Conservation (phyloP, 1,140 invertebrate genomes). For the Zaprionus lachaisei region DNA sequence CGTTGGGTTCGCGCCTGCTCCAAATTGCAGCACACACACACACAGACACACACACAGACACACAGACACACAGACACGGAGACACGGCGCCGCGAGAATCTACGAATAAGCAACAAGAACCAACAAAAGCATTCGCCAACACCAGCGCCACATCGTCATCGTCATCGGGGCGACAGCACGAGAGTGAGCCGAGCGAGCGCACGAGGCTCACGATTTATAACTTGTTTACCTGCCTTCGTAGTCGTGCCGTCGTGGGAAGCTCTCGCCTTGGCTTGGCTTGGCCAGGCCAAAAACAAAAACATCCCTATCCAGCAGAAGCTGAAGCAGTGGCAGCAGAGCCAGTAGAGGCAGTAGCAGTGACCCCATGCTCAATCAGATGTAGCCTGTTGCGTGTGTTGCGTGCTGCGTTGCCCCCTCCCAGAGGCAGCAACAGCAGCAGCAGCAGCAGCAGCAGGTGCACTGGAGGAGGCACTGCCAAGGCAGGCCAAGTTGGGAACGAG, state of each 20-base stretch:
- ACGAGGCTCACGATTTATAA: constrained; percentile 68
- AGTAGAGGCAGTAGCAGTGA: constrained; percentile 23
- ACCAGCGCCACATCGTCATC: constrained; percentile 28
- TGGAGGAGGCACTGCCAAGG: not conserved
- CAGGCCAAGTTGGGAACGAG: constrained; percentile 3
- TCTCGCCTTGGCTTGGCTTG: constrained; percentile 29
- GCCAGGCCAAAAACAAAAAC: constrained; percentile 39
- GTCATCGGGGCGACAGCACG: constrained; percentile 14
- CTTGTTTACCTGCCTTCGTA: constrained; percentile 79
- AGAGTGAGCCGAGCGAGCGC: constrained; percentile 37
- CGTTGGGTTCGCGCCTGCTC: constrained; percentile 80
- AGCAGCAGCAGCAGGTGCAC: constrained; percentile 43
- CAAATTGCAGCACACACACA: constrained; percentile 67
- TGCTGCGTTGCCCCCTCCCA: constrained; percentile 37
- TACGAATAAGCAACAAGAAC: constrained; percentile 84
- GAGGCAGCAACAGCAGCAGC: constrained; percentile 2
- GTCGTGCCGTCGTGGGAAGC: constrained; percentile 47
- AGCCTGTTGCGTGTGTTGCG: constrained; percentile 60
- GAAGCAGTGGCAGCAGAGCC: constrained; percentile 7
- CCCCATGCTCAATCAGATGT: constrained; percentile 51
- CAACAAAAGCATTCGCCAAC: constrained; percentile 58
- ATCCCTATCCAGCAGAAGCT: constrained; percentile 57
- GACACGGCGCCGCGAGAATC: constrained; percentile 55
- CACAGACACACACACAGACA: constrained; percentile 28
- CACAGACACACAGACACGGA: constrained; percentile 12